Conservation (phyloP, 2,797 vertebrate genomes). For the Myotis pilosus region DNA sequence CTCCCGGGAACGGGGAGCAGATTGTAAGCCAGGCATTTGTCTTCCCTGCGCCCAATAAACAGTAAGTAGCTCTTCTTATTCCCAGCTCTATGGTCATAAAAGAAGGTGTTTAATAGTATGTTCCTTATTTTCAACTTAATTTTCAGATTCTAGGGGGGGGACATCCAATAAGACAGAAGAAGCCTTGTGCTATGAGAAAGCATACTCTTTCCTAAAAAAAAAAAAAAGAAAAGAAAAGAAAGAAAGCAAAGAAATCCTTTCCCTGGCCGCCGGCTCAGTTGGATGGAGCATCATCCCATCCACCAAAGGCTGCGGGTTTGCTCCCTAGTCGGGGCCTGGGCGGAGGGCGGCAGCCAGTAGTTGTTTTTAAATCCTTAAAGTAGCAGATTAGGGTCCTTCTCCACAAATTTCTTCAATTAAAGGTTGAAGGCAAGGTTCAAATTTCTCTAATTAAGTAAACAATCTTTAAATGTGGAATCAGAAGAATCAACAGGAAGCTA, state of each 20-base stretch:
- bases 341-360: not conserved
- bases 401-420: not conserved
- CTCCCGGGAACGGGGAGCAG: not conserved
- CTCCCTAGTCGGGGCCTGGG: not conserved
- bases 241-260: not conserved
- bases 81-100: not conserved
- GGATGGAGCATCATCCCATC: not conserved
- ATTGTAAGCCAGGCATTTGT: not conserved
- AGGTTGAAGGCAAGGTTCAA: not conserved
- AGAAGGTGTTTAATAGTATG: not conserved
- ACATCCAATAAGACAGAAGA: not conserved
- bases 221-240: not conserved
- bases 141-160: not conserved
- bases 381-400: not conserved
- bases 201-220: not conserved
- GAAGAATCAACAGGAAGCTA: conserved; percentile 3
- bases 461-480: not conserved
- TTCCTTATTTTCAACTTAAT: conserved; percentile 26
- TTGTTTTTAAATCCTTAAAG: not conserved
- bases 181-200: conserved; percentile 25
- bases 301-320: not conserved
- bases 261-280: not conserved
- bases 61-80: not conserved
- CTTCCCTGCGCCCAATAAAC: not conserved
- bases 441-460: conserved; percentile 13